These are phyloP conservation scores for Clarias fuscus DNA, from an alignment of 2,797 vertebrate species.

Conservation along the genomic window DNA sequence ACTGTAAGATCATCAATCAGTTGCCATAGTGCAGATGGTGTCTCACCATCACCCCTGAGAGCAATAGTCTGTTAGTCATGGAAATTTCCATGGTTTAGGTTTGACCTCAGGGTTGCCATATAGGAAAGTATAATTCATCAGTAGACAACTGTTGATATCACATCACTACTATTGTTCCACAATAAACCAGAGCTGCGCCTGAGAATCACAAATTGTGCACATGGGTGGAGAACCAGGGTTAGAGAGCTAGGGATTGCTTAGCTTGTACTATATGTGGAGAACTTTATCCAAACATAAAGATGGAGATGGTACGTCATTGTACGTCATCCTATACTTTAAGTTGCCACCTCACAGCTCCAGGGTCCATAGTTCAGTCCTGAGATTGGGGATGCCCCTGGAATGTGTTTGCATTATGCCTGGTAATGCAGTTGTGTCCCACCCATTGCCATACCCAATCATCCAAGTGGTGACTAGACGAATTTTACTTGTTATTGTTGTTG, in stretches of 20 bases:
- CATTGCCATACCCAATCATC: background rate
- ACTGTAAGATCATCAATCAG: background rate
- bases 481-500: background rate
- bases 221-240: background rate
- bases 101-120: background rate
- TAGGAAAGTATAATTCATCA: slow-evolving; percentile 6
- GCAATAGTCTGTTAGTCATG: background rate
- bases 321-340: too few species aligned
- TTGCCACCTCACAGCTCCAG: background rate
- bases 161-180: background rate
- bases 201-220: background rate
- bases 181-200: slow-evolving; percentile 11
- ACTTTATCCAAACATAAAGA: background rate
- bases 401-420: background rate
- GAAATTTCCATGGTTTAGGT: slow-evolving; percentile 18
- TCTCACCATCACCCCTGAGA: slow-evolving; percentile 1
- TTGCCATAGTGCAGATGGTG: slow-evolving; percentile 7
- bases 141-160: background rate
- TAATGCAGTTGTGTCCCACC: background rate
- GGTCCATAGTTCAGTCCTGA: background rate
- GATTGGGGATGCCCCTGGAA: background rate
- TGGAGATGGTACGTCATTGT: background rate
- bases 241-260: background rate
- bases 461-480: background rate
- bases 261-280: background rate